These are phyloP conservation scores for Lasioglossum pauxillum DNA, from an alignment of 2,888 invertebrate species.

Conservation along the genomic window DNA sequence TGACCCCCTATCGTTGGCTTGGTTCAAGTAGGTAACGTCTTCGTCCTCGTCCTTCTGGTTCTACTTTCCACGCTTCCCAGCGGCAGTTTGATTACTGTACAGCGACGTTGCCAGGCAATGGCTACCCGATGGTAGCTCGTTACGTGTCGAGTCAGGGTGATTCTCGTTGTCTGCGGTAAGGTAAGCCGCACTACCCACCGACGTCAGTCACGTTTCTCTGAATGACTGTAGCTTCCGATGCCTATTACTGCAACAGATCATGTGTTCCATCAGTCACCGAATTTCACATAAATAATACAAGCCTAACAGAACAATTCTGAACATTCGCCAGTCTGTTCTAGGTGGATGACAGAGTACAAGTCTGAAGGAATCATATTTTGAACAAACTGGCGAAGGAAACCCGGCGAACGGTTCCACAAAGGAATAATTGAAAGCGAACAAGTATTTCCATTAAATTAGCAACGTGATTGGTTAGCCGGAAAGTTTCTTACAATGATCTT, in stretches of 20 bases:
- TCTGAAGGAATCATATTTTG: too few species aligned
- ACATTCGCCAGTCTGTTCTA: not conserved
- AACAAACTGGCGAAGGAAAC: too few species aligned
- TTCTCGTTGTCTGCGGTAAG: slow-evolving; percentile 81
- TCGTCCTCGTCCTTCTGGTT: slow-evolving; percentile 79
- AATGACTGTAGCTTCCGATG: slow-evolving; percentile 98
- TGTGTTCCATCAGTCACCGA: not conserved
- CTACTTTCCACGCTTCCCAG: slow-evolving; percentile 74
- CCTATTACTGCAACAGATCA: slow-evolving; percentile 89
- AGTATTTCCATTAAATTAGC: too few species aligned
- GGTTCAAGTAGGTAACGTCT: slow-evolving; percentile 81
- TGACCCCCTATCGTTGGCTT: slow-evolving; percentile 27
- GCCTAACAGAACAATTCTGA: not conserved
- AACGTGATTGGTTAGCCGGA: too few species aligned
- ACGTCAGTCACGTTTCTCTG: slow-evolving; percentile 97
- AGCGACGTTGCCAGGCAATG: slow-evolving; percentile 75
- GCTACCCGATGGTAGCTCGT: slow-evolving; percentile 79
- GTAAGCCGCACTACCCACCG: slow-evolving; percentile 81
- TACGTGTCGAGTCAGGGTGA: slow-evolving; percentile 83
- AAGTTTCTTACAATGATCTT: too few species aligned
- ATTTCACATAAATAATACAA: not conserved
- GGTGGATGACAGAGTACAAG: too few species aligned
- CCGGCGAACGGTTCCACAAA: not conserved
- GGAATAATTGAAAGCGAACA: not conserved
- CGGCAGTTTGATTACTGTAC: slow-evolving; percentile 80